Conservation (phyloP, 2,888 invertebrate genomes). For the Nipponacmea schrenckii region DNA sequence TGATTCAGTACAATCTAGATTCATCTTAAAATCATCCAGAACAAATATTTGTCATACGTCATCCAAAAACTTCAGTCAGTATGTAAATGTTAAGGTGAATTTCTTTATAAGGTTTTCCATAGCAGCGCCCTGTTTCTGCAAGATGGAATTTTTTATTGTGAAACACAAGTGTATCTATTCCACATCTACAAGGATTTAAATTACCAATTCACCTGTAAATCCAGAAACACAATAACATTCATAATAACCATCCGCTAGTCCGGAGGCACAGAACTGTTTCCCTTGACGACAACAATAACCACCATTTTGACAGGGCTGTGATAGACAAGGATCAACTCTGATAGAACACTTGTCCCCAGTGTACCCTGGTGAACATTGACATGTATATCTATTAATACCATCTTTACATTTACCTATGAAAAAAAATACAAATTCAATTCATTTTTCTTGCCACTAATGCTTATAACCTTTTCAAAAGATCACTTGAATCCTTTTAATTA, state of each 20-base stretch:
- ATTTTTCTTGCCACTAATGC: background rate
- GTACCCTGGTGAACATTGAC: conserved; percentile 48
- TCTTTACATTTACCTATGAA: conserved; percentile 57
- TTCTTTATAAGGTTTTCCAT: no score
- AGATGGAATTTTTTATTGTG: no score
- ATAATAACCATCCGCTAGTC: conserved; percentile 39
- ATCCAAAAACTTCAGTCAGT: no score
- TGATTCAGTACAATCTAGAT: background rate
- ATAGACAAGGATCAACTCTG: conserved; percentile 47
- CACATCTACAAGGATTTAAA: no score
- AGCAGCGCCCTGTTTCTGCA: no score
- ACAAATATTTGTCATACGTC: no score
- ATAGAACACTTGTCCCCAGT: conserved; percentile 50
- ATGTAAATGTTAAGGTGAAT: no score
- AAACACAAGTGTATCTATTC: no score
- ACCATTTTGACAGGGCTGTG: conserved; percentile 56
- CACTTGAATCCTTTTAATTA: background rate
- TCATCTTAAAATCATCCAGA: no score
- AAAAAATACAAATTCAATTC: background rate
- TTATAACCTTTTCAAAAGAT: background rate
- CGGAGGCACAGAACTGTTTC: conserved; percentile 33
- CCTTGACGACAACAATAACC: conserved; percentile 46
- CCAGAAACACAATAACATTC: conserved; percentile 54
- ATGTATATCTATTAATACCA: conserved; percentile 48
- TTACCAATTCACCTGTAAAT: conserved; percentile 43